A percentile compares a stretch with the other conserved stretches of the same genome.
Conservation (phyloP, 2,888 invertebrate genomes). For the Eilema sororculum region DNA sequence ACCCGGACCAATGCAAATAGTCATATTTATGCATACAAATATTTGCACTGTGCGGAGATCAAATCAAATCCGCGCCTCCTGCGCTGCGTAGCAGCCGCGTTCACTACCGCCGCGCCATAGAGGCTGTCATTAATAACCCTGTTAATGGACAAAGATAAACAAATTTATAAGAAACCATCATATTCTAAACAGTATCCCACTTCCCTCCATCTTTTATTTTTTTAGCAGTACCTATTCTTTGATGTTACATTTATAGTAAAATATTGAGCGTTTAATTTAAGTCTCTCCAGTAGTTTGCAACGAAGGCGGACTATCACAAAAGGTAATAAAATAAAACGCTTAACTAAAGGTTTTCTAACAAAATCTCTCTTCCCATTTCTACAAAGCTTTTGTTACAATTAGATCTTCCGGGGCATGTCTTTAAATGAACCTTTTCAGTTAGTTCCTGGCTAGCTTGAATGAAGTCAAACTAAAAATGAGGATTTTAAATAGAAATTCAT, state of each 20-base stretch:
- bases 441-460: conserved; percentile 35
- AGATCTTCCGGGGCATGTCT: conserved; percentile 34
- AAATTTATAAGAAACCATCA: too few relatives aligned
- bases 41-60: too few relatives aligned
- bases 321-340: conserved; percentile 36
- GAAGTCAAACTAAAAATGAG: background rate
- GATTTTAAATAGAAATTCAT: too few relatives aligned
- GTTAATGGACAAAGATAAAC: too few relatives aligned
- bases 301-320: conserved; percentile 35
- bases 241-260: background rate
- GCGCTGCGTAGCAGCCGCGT: too few relatives aligned
- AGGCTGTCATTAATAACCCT: too few relatives aligned
- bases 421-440: conserved; percentile 37
- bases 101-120: too few relatives aligned
- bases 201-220: too few relatives aligned
- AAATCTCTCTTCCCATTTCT: conserved; percentile 41
- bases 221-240: background rate
- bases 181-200: too few relatives aligned
- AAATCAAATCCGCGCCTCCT: too few relatives aligned
- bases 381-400: conserved; percentile 43
- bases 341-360: conserved; percentile 30
- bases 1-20: too few relatives aligned
- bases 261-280: conserved; percentile 12
- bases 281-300: conserved; percentile 31
- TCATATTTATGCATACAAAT: too few relatives aligned